Conservation (phyloP, 2,888 invertebrate genomes). For the Malthinus seriepunctatus region DNA sequence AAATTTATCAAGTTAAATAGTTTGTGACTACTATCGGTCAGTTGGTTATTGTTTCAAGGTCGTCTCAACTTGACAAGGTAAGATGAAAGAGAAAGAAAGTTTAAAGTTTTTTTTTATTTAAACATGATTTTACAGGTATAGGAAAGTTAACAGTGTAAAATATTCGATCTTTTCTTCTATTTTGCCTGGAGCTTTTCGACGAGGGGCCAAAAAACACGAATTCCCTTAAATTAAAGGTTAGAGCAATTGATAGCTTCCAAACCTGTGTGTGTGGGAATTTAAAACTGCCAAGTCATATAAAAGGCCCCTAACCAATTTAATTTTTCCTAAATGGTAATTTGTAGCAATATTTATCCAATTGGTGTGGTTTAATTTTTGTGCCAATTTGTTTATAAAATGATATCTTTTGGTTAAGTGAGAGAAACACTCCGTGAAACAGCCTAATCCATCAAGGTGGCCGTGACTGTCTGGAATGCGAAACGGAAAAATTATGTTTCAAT, state of each 20-base stretch:
- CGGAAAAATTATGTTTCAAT: slow-evolving; percentile 47
- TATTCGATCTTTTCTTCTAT: slow-evolving; percentile 22
- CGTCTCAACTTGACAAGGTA: slow-evolving; percentile 26
- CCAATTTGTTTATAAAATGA: slow-evolving; percentile 1
- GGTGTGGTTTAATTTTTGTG: background rate
- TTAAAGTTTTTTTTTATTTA: slow-evolving; percentile 10
- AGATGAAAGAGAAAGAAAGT: slow-evolving; percentile 26
- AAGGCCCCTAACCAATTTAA: too few species aligned
- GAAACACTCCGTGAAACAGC: slow-evolving; percentile 28
- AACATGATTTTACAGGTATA: background rate
- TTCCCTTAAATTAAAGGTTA: slow-evolving; percentile 35
- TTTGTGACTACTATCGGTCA: slow-evolving; percentile 36
- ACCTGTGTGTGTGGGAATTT: slow-evolving; percentile 24
- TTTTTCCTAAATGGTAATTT: too few species aligned
- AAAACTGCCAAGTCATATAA: slow-evolving; percentile 11
- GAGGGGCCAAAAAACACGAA: slow-evolving; percentile 31
- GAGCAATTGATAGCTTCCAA: slow-evolving; percentile 29
- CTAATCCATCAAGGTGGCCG: slow-evolving; percentile 31
- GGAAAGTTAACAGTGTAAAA: background rate
- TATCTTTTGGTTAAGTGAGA: slow-evolving; percentile 11
- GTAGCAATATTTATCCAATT: too few species aligned
- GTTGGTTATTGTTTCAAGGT: slow-evolving; percentile 41
- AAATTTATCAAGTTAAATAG: slow-evolving; percentile 22
- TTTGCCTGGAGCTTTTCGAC: slow-evolving; percentile 26
- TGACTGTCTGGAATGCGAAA: slow-evolving; percentile 37